These are phyloP conservation scores for Prosopocoilus inquinatus DNA, from an alignment of 2,888 invertebrate species.

Conservation along the genomic window DNA sequence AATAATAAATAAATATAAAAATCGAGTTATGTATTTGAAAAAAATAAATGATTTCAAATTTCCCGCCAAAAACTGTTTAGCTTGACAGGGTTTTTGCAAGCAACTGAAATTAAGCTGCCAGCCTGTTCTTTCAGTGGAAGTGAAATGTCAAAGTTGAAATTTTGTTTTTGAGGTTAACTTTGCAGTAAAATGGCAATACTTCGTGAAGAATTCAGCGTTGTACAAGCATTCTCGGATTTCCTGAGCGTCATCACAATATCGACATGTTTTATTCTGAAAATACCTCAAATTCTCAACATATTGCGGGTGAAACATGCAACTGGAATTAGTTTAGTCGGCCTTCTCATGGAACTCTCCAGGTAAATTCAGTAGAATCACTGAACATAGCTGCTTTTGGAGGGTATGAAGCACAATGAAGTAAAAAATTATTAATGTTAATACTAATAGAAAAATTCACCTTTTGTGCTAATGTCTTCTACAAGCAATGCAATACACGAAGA, in stretches of 20 bases:
- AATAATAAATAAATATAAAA: no score
- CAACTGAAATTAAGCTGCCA: no score
- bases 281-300: slow-evolving; percentile 77
- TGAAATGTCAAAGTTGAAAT: not conserved
- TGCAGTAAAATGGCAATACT: slow-evolving; percentile 10
- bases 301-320: slow-evolving; percentile 62
- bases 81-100: no score
- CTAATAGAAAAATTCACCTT: no score
- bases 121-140: no score
- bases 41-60: no score
- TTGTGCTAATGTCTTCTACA: no score
- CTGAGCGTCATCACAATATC: slow-evolving; percentile 74
- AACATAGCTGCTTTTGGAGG: slow-evolving; percentile 1
- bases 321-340: slow-evolving; percentile 66
- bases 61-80: no score
- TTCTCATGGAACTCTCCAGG: slow-evolving; percentile 70
- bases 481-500: no score
- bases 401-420: no score
- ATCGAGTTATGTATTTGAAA: no score
- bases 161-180: not conserved
- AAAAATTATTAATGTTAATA: no score
- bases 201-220: slow-evolving; percentile 19
- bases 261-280: slow-evolving; percentile 74
- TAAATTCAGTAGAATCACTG: slow-evolving; percentile 44
- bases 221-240: slow-evolving; percentile 50